These are phyloP conservation scores for Enoplosus armatus DNA, from an alignment of 2,797 vertebrate genomes.

Conservation along the genomic window DNA sequence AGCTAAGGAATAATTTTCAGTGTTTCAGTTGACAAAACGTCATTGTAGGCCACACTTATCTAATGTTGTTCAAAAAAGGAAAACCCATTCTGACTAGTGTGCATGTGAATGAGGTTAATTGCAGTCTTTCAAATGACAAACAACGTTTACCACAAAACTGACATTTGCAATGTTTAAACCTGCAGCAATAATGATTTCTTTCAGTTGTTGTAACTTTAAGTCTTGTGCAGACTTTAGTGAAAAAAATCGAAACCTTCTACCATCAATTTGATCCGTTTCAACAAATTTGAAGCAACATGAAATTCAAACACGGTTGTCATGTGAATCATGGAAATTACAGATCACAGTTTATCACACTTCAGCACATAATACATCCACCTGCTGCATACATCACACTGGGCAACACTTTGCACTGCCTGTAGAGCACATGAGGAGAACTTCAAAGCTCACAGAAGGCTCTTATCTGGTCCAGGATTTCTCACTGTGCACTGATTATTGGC, in stretches of 20 bases:
- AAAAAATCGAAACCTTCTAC: not conserved
- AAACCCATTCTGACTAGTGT: not conserved
- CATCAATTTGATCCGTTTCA: not conserved
- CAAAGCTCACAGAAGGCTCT: constrained; percentile 7
- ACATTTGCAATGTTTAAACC: not conserved
- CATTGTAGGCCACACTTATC: not conserved
- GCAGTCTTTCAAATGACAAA: not conserved
- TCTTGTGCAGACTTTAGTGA: not conserved
- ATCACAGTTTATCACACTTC: constrained; percentile 4
- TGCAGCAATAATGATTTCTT: not conserved
- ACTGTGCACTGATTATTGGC: constrained; percentile 5
- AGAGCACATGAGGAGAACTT: constrained; percentile 5
- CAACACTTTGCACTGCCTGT: not conserved
- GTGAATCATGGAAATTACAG: constrained; percentile 1
- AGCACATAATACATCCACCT: constrained; percentile 6
- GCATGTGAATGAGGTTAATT: not conserved
- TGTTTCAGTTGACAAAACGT: not conserved
- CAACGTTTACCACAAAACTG: not conserved
- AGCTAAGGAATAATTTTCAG: not conserved
- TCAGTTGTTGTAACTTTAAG: not conserved
- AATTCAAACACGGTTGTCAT: not conserved
- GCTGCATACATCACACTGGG: not conserved
- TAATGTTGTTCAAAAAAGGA: not conserved
- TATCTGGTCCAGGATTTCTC: constrained; percentile 9
- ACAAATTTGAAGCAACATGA: not conserved